Conservation (phyloP, 2,888 invertebrate genomes). For the Sthenelais limicola region DNA sequence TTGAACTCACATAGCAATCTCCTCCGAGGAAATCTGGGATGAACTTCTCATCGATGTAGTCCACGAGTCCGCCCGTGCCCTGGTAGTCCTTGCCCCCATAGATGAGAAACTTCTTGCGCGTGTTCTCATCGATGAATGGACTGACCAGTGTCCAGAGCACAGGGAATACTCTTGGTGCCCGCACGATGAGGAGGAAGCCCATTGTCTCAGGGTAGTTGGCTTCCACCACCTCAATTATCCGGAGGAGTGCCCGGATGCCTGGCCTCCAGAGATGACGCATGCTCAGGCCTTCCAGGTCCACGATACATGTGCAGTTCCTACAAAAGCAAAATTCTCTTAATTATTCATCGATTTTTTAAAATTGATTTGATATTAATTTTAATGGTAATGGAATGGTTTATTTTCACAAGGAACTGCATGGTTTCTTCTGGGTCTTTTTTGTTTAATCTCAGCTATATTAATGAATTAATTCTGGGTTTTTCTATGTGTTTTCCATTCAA, state of each 20-base stretch:
- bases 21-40: constrained; percentile 96
- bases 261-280: constrained; percentile 97
- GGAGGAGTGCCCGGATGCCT: constrained; percentile 80
- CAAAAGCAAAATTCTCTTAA: too few species aligned
- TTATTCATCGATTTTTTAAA: too few species aligned
- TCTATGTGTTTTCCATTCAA: too few species aligned
- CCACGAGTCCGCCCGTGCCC: constrained; percentile 84
- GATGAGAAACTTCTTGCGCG: constrained; percentile 91
- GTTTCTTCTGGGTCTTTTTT: too few species aligned
- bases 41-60: constrained; percentile 87
- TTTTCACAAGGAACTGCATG: too few species aligned
- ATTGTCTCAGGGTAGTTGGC: constrained; percentile 96
- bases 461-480: too few species aligned
- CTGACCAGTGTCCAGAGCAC: constrained; percentile 95
- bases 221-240: constrained; percentile 88
- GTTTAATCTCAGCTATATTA: too few species aligned
- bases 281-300: constrained; percentile 93
- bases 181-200: constrained; percentile 89
- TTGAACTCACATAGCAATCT: constrained; percentile 82
- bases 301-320: constrained; percentile 89
- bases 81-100: constrained; percentile 92
- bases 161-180: constrained; percentile 94
- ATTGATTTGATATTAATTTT: too few species aligned
- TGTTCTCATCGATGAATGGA: constrained; percentile 95
- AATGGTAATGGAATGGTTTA: too few species aligned